These are phyloP conservation scores for Eugnorisma glareosa DNA, from an alignment of 2,888 invertebrate species.

Conservation along the genomic window DNA sequence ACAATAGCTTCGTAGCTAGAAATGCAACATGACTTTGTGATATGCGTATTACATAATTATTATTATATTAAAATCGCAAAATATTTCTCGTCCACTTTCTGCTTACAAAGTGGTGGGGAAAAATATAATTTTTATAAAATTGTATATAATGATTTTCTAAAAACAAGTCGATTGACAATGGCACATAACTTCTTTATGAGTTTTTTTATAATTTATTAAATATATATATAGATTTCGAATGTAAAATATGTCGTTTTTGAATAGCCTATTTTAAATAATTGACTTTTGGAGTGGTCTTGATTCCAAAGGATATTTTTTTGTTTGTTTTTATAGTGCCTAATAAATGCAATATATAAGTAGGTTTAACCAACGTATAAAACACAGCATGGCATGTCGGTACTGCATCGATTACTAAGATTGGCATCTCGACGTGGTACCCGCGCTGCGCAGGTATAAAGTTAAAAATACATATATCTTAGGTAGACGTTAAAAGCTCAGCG, in stretches of 20 bases:
- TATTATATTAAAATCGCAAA: slow-evolving; percentile 28
- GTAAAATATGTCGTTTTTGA: slow-evolving; percentile 73
- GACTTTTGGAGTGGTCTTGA: slow-evolving; percentile 84
- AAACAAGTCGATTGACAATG: slow-evolving; percentile 55
- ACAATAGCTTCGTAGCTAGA: slow-evolving; percentile 28
- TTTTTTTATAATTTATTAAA: slow-evolving; percentile 75
- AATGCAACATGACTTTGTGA: slow-evolving; percentile 20
- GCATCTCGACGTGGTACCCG: slow-evolving; percentile 38
- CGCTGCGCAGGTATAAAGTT: slow-evolving; percentile 48
- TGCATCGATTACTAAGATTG: slow-evolving; percentile 54
- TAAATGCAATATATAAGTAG: slow-evolving; percentile 43
- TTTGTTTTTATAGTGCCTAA: slow-evolving; percentile 53
- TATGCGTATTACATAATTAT: slow-evolving; percentile 43
- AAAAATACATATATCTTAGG: slow-evolving; percentile 59
- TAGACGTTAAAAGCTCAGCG: slow-evolving; percentile 76
- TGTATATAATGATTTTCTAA: slow-evolving; percentile 58
- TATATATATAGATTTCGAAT: slow-evolving; percentile 77
- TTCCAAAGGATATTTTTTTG: slow-evolving; percentile 67
- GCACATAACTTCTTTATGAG: slow-evolving; percentile 48
- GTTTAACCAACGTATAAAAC: slow-evolving; percentile 60
- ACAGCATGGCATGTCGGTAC: slow-evolving; percentile 35
- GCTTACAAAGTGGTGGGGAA: slow-evolving; percentile 28
- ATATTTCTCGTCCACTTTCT: slow-evolving; percentile 30
- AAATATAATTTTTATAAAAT: slow-evolving; percentile 57
- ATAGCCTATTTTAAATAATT: slow-evolving; percentile 84